Conservation (phyloP, 2,888 invertebrate genomes). For the Bombyx huttoni region DNA sequence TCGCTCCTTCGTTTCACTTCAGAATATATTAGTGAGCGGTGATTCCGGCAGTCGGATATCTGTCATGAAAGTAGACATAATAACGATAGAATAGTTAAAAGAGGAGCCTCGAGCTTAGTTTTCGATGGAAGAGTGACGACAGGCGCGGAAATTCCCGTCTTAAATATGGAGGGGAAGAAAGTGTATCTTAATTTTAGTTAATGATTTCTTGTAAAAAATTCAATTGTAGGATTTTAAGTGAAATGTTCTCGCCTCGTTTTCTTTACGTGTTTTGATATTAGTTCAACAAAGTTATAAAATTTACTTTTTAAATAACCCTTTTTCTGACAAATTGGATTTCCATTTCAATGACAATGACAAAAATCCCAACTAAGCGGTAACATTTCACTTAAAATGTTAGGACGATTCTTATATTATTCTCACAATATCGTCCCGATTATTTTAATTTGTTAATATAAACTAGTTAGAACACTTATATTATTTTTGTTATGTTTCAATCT, state of each 20-base stretch:
- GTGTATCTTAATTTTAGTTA: slow-evolving; percentile 60
- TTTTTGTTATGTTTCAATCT: slow-evolving; percentile 59
- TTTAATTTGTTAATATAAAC: slow-evolving; percentile 64
- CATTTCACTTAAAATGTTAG: slow-evolving; percentile 48
- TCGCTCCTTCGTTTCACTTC: not conserved
- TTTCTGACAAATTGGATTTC: slow-evolving; percentile 7
- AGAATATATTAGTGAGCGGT: not conserved
- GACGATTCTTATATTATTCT: slow-evolving; percentile 73
- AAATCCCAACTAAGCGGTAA: slow-evolving; percentile 18
- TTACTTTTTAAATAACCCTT: too few species aligned
- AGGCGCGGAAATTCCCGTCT: slow-evolving; percentile 19
- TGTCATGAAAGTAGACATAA: slow-evolving; percentile 45
- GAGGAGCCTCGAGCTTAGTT: slow-evolving; percentile 7
- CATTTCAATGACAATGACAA: slow-evolving; percentile 1
- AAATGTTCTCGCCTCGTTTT: slow-evolving; percentile 40
- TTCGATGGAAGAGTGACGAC: slow-evolving; percentile 22
- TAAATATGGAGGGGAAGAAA: slow-evolving; percentile 40
- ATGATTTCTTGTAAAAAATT: slow-evolving; percentile 64
- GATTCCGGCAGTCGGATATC: slow-evolving; percentile 30
- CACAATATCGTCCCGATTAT: slow-evolving; percentile 68
- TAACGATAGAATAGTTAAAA: slow-evolving; percentile 39
- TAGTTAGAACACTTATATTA: slow-evolving; percentile 54
- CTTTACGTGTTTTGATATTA: not conserved
- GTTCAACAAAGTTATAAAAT: not conserved
- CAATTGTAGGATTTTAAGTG: slow-evolving; percentile 50